A percentile compares a stretch with the other conserved stretches of the same genome.
Conservation (phyloP, 92 coral and sea anemone genomes). For the Parazoanthus swiftii region DNA sequence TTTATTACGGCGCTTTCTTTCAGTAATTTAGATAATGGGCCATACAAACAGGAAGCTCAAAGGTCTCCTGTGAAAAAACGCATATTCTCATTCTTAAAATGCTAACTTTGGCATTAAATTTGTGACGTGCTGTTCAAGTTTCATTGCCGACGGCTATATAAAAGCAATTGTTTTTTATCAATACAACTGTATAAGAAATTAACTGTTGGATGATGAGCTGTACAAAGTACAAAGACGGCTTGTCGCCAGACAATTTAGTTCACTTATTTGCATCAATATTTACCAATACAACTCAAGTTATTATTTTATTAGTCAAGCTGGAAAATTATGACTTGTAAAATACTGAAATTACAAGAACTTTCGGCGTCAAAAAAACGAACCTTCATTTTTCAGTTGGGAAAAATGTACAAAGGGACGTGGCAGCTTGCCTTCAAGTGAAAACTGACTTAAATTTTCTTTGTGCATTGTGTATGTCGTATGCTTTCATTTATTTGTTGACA, state of each 20-base stretch:
- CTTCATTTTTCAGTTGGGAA: neutral
- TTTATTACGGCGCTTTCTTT: neutral
- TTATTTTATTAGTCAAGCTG: neutral
- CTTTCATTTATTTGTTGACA: slow-evolving; percentile 2
- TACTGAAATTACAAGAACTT: neutral
- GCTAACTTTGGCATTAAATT: neutral
- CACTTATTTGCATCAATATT: neutral
- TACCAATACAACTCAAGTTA: neutral
- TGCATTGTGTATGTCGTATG: neutral
- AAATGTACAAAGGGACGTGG: neutral
- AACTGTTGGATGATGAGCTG: neutral
- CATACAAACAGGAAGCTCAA: neutral
- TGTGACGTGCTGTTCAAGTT: slow-evolving; percentile 1
- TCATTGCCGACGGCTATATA: neutral
- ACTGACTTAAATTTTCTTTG: neutral
- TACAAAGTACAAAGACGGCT: neutral
- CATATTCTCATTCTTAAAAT: neutral
- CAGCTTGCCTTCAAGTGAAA: neutral
- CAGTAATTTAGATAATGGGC: neutral
- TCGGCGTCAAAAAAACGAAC: neutral
- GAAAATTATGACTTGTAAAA: neutral
- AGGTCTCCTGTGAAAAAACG: neutral
- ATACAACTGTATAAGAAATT: neutral
- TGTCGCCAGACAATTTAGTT: neutral
- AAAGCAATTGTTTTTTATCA: slow-evolving; percentile 2